Evolutionary conservation across 2,797 vertebrate species (phyloP).

Genomic region (Nyctibius grandis): DNA sequence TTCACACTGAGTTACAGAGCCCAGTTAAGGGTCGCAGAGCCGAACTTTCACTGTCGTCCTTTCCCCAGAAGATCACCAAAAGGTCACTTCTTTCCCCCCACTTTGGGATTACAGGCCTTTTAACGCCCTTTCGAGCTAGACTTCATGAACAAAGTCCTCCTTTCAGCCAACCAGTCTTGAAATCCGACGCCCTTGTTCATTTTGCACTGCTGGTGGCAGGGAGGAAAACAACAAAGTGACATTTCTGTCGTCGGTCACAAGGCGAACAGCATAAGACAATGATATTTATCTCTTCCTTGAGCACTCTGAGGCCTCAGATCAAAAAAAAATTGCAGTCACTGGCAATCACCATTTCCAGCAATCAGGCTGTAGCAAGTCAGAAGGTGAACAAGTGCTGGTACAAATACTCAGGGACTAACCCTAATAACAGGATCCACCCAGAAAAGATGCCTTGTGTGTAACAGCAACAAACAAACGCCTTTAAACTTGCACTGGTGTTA

Average conservation of each 20-base stretch:
- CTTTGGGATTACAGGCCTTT: slow-evolving; percentile 22
- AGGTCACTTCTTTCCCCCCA: neutral
- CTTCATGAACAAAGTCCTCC: slow-evolving; percentile 25
- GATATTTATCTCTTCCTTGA: slow-evolving; percentile 24
- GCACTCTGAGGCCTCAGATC: neutral
- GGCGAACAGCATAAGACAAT: neutral
- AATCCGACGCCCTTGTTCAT: slow-evolving; percentile 21
- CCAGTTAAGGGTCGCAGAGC: neutral
- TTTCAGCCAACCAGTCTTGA: slow-evolving; percentile 41
- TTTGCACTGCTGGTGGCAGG: slow-evolving; percentile 25
- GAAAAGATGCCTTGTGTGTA: slow-evolving; percentile 1
- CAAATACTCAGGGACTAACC: neutral
- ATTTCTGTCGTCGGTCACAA: neutral
- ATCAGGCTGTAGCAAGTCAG: neutral
- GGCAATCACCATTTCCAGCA: neutral
- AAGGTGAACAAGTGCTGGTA: slow-evolving; percentile 18
- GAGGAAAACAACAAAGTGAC: slow-evolving; percentile 28
- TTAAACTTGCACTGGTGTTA: slow-evolving; percentile 15
- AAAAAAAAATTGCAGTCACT: neutral
- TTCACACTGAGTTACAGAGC: neutral
- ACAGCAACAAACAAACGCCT: slow-evolving; percentile 32
- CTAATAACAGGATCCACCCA: neutral
- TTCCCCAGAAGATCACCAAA: neutral
- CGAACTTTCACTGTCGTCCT: neutral
- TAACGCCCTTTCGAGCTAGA: neutral